Evolutionary conservation across 2,888 invertebrate genomes (phyloP), one percentile per base, ranked within the genome.

Genomic region (Thelaira solivaga): DNA sequence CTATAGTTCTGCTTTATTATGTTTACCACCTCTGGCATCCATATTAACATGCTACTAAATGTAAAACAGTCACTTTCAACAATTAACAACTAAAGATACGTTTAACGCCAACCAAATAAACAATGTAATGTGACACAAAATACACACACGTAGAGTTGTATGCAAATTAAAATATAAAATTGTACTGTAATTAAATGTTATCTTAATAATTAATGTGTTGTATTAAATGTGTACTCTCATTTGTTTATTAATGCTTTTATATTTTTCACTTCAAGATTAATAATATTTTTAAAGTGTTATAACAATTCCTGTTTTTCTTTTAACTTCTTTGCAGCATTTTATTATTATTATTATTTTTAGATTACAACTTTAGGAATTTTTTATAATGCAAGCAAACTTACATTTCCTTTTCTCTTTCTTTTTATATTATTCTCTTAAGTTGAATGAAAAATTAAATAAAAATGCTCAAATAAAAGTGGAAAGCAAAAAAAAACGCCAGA

Each of bases 151-250:
- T 39, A 39, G 13, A 34, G 11, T n/a, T 20, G 41, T 55, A 45
- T 18, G 55, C 53, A 55, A 53, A 53, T 67, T 20, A 26, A 67
- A 55, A 41, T 22, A 45, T 18, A 26, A 24, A n/a, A 11, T n/a
- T n/a, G n/a, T n/a, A n/a, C n/a, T n/a, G n/a, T n/a, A n/a, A n/a
- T n/a, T 43, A 43, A 51, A 36, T 53, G 26, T 62, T 53, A 71
- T 71, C 71, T 62, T 53, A 29, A 26, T 53, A 53, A 26, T 51
- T 13, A 61, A 71, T 61, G 24, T 61, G 24, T 59, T 24, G 53
- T 41, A 61, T 61, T 61, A 69, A 49, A 51, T 55, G 43, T 45
- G 22, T 41, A n/a, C n/a, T 31, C 1, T 29, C 2, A 6, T 41
- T 29, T 34, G 13, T 49, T 6, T 39, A 16, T 39, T 39, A 39